Evolutionary conservation across 2,113 vertebrate species (phyloP), one percentile per base, ranked within the genome.

Genomic region (Gallinago media): DNA sequence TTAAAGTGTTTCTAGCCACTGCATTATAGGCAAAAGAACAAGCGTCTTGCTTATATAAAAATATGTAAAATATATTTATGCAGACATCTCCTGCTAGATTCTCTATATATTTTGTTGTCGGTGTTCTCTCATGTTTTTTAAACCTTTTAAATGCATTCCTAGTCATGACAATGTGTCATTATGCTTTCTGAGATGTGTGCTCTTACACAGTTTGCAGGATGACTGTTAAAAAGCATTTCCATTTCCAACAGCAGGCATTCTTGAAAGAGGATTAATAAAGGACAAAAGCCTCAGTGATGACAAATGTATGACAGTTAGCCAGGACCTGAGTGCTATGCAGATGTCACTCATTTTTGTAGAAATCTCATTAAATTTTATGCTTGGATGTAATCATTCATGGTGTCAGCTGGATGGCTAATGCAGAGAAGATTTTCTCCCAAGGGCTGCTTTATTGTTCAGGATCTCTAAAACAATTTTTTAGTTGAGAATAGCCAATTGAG

Each of bases 291-390:
- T 93, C 42, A 52, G 72, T 83, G 38, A 95, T 93, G 88, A 97
- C 91, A 95, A 96, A 94, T 89, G 31, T 91, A 68, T 97, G 94
- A 93, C 88, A 94, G 86, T 87, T 87, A 95, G 72, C 74, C 94
- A 92, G 54, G 66, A 83, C 94, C 76, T 88, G 74, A 94, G 56
- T 94, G 47, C 67, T 93, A 95, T 85, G 94, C 87, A 97, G 94
- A 97, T 94, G 88, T 88, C 94, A 97, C 76, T 97, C 85, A 92
- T 92, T 97, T 96, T 84, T 89, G 72, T 81, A 94, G 88, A 96
- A 96, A 96, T 93, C 85, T 94, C 93, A 94, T 97, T 97, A 96
- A 73, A 95, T 96, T 95, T 96, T 95, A 70, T 89, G 84, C 76
- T 92, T 79, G 84, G 44, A 56, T 89, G 59, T 92, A 96, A 97